Evolutionary conservation across 2,888 invertebrate genomes (phyloP).

Genomic region (Drosophila austrosaltans): DNA sequence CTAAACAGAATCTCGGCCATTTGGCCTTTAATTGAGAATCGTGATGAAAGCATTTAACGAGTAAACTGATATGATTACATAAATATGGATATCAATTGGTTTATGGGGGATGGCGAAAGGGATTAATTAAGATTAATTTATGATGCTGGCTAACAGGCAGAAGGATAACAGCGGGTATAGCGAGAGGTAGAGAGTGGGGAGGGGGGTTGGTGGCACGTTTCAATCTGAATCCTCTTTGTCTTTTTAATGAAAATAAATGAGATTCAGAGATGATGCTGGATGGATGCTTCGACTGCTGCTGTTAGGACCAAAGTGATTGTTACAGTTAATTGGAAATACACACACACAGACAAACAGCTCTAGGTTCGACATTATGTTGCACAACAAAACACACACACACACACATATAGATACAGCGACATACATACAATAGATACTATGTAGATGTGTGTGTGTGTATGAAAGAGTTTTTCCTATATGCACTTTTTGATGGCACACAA

Average conservation of each 20-base stretch:
- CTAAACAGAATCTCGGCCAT: background rate
- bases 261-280: slow-evolving; percentile 5
- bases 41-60: slow-evolving; percentile 10
- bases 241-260: slow-evolving; percentile 13
- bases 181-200: background rate
- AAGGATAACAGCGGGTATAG: background rate
- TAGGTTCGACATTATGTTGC: slow-evolving; percentile 65
- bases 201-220: background rate
- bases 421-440: slow-evolving; percentile 4
- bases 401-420: slow-evolving; percentile 4
- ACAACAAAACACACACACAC: slow-evolving; percentile 48
- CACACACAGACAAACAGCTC: slow-evolving; percentile 31
- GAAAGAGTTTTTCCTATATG: slow-evolving; percentile 36
- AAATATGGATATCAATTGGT: slow-evolving; percentile 10
- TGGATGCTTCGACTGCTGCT: slow-evolving; percentile 4
- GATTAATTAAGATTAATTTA: slow-evolving; percentile 13
- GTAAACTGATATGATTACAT: slow-evolving; percentile 8
- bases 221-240: slow-evolving; percentile 12
- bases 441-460: background rate
- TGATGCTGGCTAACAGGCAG: background rate
- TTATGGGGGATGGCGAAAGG: background rate
- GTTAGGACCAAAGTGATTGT: slow-evolving; percentile 12
- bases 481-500: slow-evolving; percentile 73
- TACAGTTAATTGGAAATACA: slow-evolving; percentile 12
- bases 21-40: background rate